Base-by-base conservation (phyloP, 2,888 invertebrate species). In the Torymus aiolomorphi region DNA sequence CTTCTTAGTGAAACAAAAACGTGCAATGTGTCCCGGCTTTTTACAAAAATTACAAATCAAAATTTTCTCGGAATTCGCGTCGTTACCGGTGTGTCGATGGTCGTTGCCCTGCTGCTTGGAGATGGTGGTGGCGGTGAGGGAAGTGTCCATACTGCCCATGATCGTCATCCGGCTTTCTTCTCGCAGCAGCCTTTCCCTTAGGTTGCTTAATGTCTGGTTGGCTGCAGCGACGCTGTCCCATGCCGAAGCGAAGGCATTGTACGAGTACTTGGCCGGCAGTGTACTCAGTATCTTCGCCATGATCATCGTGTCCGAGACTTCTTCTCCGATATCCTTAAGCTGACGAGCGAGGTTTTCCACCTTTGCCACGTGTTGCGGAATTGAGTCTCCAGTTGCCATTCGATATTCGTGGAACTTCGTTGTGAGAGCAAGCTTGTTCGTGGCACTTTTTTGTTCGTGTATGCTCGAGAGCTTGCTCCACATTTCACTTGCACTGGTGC, bases 101-200 rank as follows among this genome's bases (percentile, higher is more conserved):
- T 75, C 24, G 3, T 56, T 20, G 16, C 52, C 54, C 12, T 59
- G 31, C 2, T 76, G 54, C 5, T 67, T 63, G 8, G 77, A n/a
- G 31, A 75, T 13, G 59, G 54, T 78, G 20, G 61, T 54, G 1
- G 76, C 42, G 2, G 73, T 66, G 1, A 80, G 11, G 42, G 75
- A 72, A 42, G 42, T 74, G 51, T 51, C 54, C 5, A 31, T 20
- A n/a, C 77, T 75, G 74, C 72, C 69, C 8, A n/a, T 18, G 18
- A 49, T 72, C 14, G 71, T 66, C 76, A 71, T 69, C 12, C 73
- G 69, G 10, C 65, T 2, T 62, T 80, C 78, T 24, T 82, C 80
- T n/a, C 76, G 76, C n/a, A 82, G 67, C 10, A 83, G 49, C 13
- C 80, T 54, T 5, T 83, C 80, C 13, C 66, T 56, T 12, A 82